Evolutionary conservation across 2,888 invertebrate genomes (phyloP), one percentile per base, ranked within the genome.

Genomic region (Cephus pygmeus): DNA sequence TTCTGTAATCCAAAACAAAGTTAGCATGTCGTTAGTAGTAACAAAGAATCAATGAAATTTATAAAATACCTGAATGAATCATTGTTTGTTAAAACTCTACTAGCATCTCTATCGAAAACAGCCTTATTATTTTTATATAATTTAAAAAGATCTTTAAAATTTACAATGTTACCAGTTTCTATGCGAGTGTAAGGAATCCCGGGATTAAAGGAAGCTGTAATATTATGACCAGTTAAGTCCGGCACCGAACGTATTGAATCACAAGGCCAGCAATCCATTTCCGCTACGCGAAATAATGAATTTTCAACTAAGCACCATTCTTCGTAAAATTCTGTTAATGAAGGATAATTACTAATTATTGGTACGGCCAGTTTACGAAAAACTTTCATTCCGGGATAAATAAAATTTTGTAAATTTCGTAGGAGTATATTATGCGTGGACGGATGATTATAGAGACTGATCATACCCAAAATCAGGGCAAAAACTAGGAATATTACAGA

Each of bases 181-280:
- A 92, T 92, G 73, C 93, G 92, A 77, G 93, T 92, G 85, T 94
- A 94, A 4, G 94, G 94, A 82, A 93, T 92, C 69, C 94, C 94
- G 81, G 92, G 92, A 83, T 93, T 93, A 83, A 93, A 93, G 77
- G 92, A 89, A 81, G 91, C 91, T 76, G 92, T 92, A 80, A 93
- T 92, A 80, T 92, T 92, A 79, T 94, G 93, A 75, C 94, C 93
- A 78, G 94, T 93, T 76, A 96, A 91, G 90, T 96, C 94, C 77
- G 95, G 92, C 69, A 97, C 93, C 86, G 94, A 94, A 83, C 93
- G 93, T 0, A 96, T 94, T 85, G 93, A 92, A 87, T 95, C 95
- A 87, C 97, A 97, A 0, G 97, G 96, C 94, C 95, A 96, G 88
- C 97, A 97, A 88, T 96, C 96, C 93, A 97, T 95, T 86, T 96